Evolutionary conservation across 2,888 invertebrate species (phyloP).

Genomic region (Eupithecia dodoneata): DNA sequence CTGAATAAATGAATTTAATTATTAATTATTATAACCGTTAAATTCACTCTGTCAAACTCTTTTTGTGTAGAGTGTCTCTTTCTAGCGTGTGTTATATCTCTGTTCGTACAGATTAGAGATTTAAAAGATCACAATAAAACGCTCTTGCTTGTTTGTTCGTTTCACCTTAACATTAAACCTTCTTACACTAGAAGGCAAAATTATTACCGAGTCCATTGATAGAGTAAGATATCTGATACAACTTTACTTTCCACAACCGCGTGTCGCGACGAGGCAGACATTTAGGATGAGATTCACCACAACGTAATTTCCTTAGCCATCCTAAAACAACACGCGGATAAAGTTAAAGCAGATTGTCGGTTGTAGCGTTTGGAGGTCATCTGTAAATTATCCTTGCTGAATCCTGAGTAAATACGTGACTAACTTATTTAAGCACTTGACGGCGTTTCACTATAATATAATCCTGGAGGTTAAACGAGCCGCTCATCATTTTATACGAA

Average conservation of each 20-base stretch:
- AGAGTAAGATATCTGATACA: slow-evolving; percentile 3
- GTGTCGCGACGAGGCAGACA: slow-evolving; percentile 48
- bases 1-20: too few relatives aligned
- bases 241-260: slow-evolving; percentile 2
- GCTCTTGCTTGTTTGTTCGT: not conserved
- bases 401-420: slow-evolving; percentile 21
- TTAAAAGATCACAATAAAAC: not conserved
- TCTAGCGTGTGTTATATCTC: not conserved
- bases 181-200: not conserved
- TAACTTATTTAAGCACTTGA: not conserved
- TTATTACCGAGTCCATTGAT: not conserved
- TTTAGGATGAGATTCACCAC: slow-evolving; percentile 50
- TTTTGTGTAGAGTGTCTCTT: too few relatives aligned
- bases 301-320: slow-evolving; percentile 43
- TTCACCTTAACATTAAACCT: not conserved
- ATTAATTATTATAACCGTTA: too few relatives aligned
- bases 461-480: not conserved
- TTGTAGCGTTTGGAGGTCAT: slow-evolving; percentile 29
- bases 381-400: slow-evolving; percentile 19
- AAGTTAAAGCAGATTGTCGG: slow-evolving; percentile 34
- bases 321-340: slow-evolving; percentile 49
- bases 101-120: not conserved
- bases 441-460: not conserved
- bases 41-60: too few relatives aligned
- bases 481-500: too few relatives aligned